Base-by-base conservation (phyloP, 2,797 vertebrate genomes). In the Knipowitschia caucasica region DNA sequence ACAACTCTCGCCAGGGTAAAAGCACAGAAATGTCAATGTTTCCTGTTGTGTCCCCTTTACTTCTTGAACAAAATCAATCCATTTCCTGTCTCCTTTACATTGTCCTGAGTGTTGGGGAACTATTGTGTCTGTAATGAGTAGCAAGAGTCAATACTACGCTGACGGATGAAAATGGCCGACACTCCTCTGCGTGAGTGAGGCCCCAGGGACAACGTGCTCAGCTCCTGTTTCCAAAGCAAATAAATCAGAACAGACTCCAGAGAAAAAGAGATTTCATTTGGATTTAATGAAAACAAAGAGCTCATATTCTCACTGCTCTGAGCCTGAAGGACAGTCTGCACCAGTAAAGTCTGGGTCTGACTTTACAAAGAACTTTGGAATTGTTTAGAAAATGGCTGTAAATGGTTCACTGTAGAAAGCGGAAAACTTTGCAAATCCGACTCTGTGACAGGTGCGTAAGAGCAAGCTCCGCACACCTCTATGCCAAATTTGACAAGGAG, bases 261-360 rank as follows among this genome's bases (percentile, higher is more conserved):
- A 9, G 42, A 15, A 26, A 39, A 26, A 20, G 17, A 44, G 3
- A 44, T 44, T 44, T 44, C n/a, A 44, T 44, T 44, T 44, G n/a
- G 14, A 26, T 17, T 55, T 78, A 59, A 73, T 64, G 47, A 42
- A 29, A 68, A 69, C 67, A 66, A 75, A 67, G 42, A 66, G n/a
- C n/a, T n/a, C n/a, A n/a, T n/a, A n/a, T n/a, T n/a, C n/a, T n/a
- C n/a, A n/a, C n/a, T 12, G n/a, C 31, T 3, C 33, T n/a, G 33
- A 15, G 33, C 33, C 33, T 34, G 33, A 15, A 38, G 35, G n/a
- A 7, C 8, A 7, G 15, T 33, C n/a, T n/a, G n/a, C n/a, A n/a
- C n/a, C n/a, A n/a, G n/a, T n/a, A n/a, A n/a, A n/a, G n/a, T n/a
- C n/a, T n/a, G n/a, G n/a, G n/a, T n/a, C n/a, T n/a, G 27, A 30